Evolutionary conservation across 2,888 invertebrate species (phyloP).

Genomic region (Pterobdella sp.): DNA sequence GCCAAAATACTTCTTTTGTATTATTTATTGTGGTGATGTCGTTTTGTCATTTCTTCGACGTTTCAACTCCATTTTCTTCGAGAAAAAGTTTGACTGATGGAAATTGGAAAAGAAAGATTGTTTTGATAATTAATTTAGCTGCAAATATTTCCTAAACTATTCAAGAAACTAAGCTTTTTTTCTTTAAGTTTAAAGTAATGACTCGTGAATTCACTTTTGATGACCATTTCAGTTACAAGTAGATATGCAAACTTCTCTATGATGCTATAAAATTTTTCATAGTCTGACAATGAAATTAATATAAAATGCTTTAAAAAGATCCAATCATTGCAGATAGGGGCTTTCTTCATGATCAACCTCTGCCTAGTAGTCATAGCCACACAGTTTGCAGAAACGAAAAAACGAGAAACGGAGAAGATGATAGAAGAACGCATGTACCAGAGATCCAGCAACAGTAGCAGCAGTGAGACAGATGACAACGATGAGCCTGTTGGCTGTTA

Average conservation of each 20-base stretch:
- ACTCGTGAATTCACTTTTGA: too few species aligned
- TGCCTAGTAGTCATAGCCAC: conserved; percentile 99
- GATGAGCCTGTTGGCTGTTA: conserved; percentile 92
- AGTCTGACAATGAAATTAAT: not conserved
- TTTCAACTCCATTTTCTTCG: too few species aligned
- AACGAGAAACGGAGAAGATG: conserved; percentile 98
- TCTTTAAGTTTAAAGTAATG: too few species aligned
- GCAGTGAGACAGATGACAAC: conserved; percentile 70
- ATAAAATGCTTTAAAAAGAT: not conserved
- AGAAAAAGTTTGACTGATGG: too few species aligned
- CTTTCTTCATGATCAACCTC: conserved; percentile 99
- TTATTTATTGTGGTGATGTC: too few species aligned
- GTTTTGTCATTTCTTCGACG: too few species aligned
- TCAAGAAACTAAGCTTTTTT: too few species aligned
- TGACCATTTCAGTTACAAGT: not conserved
- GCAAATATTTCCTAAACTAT: too few species aligned
- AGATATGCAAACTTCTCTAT: not conserved
- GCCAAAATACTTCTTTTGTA: too few species aligned
- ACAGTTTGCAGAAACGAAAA: conserved; percentile 98
- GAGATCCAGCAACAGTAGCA: conserved; percentile 69
- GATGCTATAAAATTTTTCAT: not conserved
- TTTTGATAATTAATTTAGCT: too few species aligned
- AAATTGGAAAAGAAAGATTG: too few species aligned
- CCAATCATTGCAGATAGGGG: conserved; percentile 74
- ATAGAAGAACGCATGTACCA: conserved; percentile 69